Evolutionary conservation across 2,113 vertebrate species (phyloP).

Genomic region (Choloepus hoffmanni): DNA sequence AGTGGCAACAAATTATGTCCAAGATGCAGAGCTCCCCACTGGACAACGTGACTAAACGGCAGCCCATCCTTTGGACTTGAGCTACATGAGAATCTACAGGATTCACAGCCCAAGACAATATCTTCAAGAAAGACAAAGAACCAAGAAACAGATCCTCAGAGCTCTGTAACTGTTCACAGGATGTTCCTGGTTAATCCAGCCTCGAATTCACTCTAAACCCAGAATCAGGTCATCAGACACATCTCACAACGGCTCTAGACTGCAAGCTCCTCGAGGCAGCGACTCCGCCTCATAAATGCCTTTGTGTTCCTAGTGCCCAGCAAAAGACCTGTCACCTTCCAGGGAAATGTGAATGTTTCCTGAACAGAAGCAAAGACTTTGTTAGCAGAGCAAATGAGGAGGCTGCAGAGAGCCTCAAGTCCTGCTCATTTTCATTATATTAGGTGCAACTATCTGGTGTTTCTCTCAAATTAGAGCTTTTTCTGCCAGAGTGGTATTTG

Average conservation of each 20-base stretch:
- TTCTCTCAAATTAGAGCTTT: constrained; percentile 77
- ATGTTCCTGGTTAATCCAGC: constrained; percentile 10
- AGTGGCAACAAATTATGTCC: background rate
- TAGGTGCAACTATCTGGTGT: constrained; percentile 59
- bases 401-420: constrained; percentile 13
- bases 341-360: background rate
- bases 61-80: background rate
- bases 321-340: background rate
- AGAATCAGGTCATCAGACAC: background rate
- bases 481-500: constrained; percentile 69
- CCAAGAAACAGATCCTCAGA: constrained; percentile 53
- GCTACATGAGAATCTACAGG: background rate
- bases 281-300: background rate
- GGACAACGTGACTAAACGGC: background rate
- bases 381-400: constrained; percentile 72
- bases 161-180: background rate
- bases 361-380: constrained; percentile 53
- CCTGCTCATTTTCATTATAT: constrained; percentile 71
- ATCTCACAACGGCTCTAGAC: background rate
- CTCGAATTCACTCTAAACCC: constrained; percentile 50
- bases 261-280: background rate
- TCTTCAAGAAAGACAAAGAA: constrained; percentile 47
- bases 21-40: background rate
- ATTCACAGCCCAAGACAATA: constrained; percentile 16
- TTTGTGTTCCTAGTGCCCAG: background rate